phyloP scores from a whole-genome alignment of 2,797 vertebrate genomes.

The Rhincodon typus region DNA sequence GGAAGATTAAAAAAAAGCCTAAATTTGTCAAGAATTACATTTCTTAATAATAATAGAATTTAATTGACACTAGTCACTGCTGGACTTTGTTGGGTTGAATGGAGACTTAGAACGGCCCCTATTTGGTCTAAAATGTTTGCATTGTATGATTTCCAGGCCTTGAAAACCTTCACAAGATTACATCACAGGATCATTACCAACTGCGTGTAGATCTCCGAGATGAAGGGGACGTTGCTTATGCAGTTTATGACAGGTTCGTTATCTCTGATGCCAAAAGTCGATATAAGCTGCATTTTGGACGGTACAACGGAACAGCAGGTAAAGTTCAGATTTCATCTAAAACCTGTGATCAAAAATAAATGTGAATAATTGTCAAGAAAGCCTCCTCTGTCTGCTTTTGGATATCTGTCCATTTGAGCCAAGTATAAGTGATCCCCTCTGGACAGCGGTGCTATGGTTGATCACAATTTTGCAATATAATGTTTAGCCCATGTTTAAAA shows the following conservation, averaged over 20 bases:
- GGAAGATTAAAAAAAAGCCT: background rate
- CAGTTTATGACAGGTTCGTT: slow-evolving; percentile 83
- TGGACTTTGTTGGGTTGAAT: background rate
- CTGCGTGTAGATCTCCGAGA: slow-evolving; percentile 85
- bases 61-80: slow-evolving; percentile 13
- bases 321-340: background rate
- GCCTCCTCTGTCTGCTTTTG: background rate
- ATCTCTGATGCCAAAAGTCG: slow-evolving; percentile 75
- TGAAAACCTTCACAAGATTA: slow-evolving; percentile 86
- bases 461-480: background rate
- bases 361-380: background rate
- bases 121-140: background rate
- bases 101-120: background rate
- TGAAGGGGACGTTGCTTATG: slow-evolving; percentile 71
- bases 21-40: slow-evolving; percentile 1
- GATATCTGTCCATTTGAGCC: background rate
- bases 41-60: slow-evolving; percentile 20
- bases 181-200: slow-evolving; percentile 80
- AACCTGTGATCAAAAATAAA: background rate
- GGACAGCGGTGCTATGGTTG: background rate
- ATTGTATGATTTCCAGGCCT: slow-evolving; percentile 61
- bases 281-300: slow-evolving; percentile 82
- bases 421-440: no score
- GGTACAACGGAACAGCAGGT: slow-evolving; percentile 90
- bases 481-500: background rate